Evolutionary conservation across 2,113 vertebrate genomes (phyloP).

Genomic region (Lepidothrix coronata): DNA sequence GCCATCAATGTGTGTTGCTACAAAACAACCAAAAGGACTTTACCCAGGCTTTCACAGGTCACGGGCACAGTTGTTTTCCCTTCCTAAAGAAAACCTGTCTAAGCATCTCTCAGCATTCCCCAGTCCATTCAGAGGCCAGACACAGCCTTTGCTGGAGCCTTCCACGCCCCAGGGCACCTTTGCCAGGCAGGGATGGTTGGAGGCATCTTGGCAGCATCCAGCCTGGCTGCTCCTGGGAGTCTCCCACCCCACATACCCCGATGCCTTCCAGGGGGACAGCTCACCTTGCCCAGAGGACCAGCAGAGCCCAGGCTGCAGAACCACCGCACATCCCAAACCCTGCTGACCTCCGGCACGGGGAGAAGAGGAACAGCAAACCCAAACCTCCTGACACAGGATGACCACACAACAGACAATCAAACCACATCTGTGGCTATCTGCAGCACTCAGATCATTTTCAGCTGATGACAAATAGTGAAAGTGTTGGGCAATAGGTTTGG

Average conservation of each 20-base stretch:
- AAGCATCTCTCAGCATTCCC: neutral
- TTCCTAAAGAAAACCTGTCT: neutral
- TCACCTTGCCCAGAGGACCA: neutral
- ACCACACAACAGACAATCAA: neutral
- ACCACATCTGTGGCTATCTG: neutral
- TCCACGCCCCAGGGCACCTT: neutral
- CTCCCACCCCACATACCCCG: rapidly evolving
- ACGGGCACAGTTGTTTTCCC: neutral
- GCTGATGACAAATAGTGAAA: neutral
- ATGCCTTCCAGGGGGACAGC: neutral
- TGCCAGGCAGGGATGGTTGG: neutral
- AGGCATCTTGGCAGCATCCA: neutral
- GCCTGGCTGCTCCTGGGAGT: neutral
- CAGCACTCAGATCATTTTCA: neutral
- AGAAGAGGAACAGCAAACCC: neutral
- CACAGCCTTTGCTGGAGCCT: neutral
- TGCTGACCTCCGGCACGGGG: rapidly evolving
- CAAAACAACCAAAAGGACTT: neutral
- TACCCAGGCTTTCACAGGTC: neutral
- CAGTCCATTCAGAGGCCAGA: neutral
- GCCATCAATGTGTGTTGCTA: neutral
- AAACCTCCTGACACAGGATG: neutral
- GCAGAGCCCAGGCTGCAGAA: neutral
- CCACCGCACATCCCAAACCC: neutral
- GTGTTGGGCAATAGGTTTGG: neutral